Base-by-base conservation (phyloP, 2,797 vertebrate genomes). In the Falco rusticolus region DNA sequence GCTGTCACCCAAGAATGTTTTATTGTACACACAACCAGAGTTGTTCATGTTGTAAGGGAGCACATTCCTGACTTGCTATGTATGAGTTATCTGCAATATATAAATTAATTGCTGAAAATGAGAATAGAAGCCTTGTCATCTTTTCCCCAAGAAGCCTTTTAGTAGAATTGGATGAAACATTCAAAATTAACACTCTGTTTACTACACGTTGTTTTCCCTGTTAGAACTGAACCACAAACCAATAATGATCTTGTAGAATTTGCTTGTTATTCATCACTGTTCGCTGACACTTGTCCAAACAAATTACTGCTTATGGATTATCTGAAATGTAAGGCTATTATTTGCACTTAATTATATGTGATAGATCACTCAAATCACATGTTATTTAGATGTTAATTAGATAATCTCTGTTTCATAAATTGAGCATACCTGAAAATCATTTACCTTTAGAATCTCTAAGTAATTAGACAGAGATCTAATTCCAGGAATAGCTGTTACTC, bases 261-360 rank as follows among this genome's bases (percentile, higher is more conserved):
- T 94, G 21, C 59, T 81, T 84, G 70, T 80, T 82, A 72, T 66
- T 90, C 74, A 65, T 76, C 50, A 66, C 61, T 70, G 47, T 57
- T 90, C 75, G 63, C 56, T 63, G 51, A 92, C 84, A 94, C 17
- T 92, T 92, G 56, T 92, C 56, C 81, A 93, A 97, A 89, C 29
- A 93, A 93, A 87, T 94, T 90, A 72, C 56, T 84, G 50, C 53
- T 51, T 72, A 72, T 89, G 74, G 47, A 82, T 87, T 94, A 79
- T 54, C 65, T 84, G 50, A 93, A 94, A 93, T 48, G 21, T 59
- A 90, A 84, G 43, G 16, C 59, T 91, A 70, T 72, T 77, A 89
- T 93, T 87, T 96, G 47, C 68, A 78, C 68, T 74, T 85, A 92
- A 94, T 94, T 93, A 64, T 71, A 88, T 15, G 60, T 69, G 85